Base-by-base conservation (phyloP, 2,888 invertebrate species). In the Thymelicus sylvestris region DNA sequence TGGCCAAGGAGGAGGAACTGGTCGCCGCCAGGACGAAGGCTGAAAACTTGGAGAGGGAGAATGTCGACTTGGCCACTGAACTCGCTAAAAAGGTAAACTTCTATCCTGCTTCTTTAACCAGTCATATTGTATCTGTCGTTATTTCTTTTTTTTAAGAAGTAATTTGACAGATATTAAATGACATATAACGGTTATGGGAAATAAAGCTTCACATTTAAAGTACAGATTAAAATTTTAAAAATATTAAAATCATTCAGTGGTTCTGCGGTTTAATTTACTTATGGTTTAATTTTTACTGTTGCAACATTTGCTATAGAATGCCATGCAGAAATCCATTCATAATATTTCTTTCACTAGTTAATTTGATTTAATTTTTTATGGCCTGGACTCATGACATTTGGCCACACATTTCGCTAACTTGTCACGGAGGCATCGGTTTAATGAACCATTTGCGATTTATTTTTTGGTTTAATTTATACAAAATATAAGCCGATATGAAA, bases 1-100 rank as follows among this genome's bases (percentile, higher is more conserved):
- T 99, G 75, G 98, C 98, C 15, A 98, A 98, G 87, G 99, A 99
- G 87, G 98, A 98, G 84, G 98, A 98, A 84, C 90, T 99, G 57
- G 96, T 97, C 0, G 97, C 97, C 6, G 98, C 98, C 0, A 95
- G 97, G 76, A 96, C 95, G 67, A 97, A 98, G 81, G 97, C 98
- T 0, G 97, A 98, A 66, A 97, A 97, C 81, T 86, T 98, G 67
- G 98, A 98, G 86, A 96, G 96, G 74, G 98, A 98, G 81, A 98
- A 98, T 85, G 96, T 96, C 0, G 98, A 98, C 77, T 95, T 99
- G 84, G 96, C 97, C 52, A 97, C 97, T 0, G 96, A 97, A 81
- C 91, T 99, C 71, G 97, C 98, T 6, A 98, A 98, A 83, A 98
- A 97, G 90, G 94, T 94, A 82, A 4, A 12, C 15, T 6, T 38